Conservation (phyloP, 2,888 invertebrate species). For the Lasioglossum malachurum region DNA sequence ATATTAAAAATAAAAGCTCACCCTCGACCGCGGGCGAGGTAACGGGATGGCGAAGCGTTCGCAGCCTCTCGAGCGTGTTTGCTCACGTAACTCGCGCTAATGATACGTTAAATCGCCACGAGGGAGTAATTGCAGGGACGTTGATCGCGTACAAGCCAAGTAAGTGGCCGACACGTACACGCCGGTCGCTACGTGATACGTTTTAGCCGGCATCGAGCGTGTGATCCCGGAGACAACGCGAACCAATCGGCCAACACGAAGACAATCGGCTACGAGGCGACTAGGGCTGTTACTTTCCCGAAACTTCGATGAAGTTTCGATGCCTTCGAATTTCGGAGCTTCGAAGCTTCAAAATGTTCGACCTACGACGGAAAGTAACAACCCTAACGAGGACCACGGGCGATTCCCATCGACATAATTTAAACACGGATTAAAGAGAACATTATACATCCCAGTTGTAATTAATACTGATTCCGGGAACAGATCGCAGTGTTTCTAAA, state of each 20-base stretch:
- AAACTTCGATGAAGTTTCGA: too few relatives aligned
- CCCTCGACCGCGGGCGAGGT: slow-evolving; percentile 31
- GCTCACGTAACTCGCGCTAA: slow-evolving; percentile 71
- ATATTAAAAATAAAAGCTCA: slow-evolving; percentile 18
- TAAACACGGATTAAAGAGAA: slow-evolving; percentile 24
- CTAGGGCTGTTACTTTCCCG: too few relatives aligned
- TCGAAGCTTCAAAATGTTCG: too few relatives aligned
- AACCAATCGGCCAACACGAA: background rate
- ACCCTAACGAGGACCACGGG: background rate
- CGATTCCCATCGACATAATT: background rate
- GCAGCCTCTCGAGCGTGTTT: slow-evolving; percentile 65
- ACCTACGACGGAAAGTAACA: too few relatives aligned
- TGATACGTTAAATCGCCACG: slow-evolving; percentile 73
- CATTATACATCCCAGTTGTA: slow-evolving; percentile 30
- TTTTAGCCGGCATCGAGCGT: slow-evolving; percentile 13
- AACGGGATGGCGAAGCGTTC: slow-evolving; percentile 62
- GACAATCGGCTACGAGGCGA: background rate
- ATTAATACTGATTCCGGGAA: slow-evolving; percentile 47
- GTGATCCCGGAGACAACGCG: slow-evolving; percentile 24
- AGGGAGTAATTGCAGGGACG: slow-evolving; percentile 71
- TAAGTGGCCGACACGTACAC: slow-evolving; percentile 45
- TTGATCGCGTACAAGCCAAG: slow-evolving; percentile 55
- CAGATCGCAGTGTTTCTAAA: background rate
- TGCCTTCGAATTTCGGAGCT: too few relatives aligned
- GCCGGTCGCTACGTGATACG: slow-evolving; percentile 29